Evolutionary conservation across 2,113 vertebrate genomes (phyloP).

Genomic region (Fulica atra): DNA sequence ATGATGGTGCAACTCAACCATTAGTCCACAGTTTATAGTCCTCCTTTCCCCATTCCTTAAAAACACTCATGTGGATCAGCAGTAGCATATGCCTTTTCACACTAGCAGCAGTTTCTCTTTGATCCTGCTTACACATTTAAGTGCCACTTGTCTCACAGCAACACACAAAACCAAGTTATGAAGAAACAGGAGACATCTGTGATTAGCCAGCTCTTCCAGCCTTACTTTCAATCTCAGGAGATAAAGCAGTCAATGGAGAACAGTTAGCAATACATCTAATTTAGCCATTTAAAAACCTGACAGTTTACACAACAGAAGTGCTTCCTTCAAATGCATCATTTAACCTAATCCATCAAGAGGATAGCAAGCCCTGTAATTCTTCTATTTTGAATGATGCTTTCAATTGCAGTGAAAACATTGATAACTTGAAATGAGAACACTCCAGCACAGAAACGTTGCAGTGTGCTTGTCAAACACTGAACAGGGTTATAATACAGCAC

Average conservation of each 20-base stretch:
- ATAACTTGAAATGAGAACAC: conserved; percentile 50
- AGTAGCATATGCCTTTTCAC: neutral
- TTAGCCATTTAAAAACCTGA: neutral
- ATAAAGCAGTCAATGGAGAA: neutral
- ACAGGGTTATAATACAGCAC: neutral
- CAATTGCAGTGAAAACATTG: neutral
- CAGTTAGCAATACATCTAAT: neutral
- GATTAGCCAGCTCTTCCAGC: neutral
- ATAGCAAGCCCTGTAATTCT: neutral
- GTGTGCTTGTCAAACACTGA: neutral
- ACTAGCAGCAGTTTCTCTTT: neutral
- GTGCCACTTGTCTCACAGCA: neutral
- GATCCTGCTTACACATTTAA: neutral
- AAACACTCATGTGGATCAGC: neutral
- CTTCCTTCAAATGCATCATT: neutral
- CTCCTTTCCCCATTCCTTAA: neutral
- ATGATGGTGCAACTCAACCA: neutral
- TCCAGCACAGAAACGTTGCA: conserved; percentile 8
- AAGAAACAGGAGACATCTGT: neutral
- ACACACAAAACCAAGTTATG: neutral
- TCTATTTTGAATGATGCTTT: neutral
- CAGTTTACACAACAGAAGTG: neutral
- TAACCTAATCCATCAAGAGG: neutral
- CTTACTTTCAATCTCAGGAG: neutral
- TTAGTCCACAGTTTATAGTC: neutral